Percentiles rank a stretch among this genome's conserved stretches.
phyloP scores from a whole-genome alignment of 1,140 invertebrate species.

The Dendrolimus punctatus region DNA sequence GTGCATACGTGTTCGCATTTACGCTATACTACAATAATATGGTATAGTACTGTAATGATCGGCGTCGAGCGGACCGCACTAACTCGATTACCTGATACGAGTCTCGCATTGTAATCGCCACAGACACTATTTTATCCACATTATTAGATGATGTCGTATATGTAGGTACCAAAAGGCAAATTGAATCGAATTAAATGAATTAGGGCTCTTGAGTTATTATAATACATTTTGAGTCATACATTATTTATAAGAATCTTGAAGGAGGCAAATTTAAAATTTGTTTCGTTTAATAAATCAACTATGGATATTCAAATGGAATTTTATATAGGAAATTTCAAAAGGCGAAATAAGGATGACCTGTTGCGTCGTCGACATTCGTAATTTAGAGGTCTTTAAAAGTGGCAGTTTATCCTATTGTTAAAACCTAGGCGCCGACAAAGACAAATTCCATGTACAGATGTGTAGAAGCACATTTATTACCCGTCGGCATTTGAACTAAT shows the following conservation, averaged over 20 bases:
- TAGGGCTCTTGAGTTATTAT: constrained; percentile 10
- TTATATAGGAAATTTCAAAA: too few relatives aligned
- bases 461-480: too few relatives aligned
- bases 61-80: constrained; percentile 41
- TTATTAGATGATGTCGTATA: constrained; percentile 30
- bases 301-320: too few relatives aligned
- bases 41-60: constrained; percentile 35
- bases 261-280: too few relatives aligned
- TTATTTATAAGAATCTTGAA: constrained; percentile 53
- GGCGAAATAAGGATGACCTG: too few relatives aligned
- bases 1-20: constrained; percentile 27
- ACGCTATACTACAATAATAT: constrained; percentile 13
- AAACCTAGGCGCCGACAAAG: too few relatives aligned
- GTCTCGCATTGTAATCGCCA: constrained; percentile 52
- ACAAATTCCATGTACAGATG: too few relatives aligned
- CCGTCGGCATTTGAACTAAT: too few relatives aligned
- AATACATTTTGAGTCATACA: constrained; percentile 38
- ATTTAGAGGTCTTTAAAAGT: too few relatives aligned
- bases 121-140: constrained; percentile 51
- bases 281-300: too few relatives aligned
- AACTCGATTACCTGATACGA: constrained; percentile 60
- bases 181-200: constrained; percentile 8
- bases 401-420: too few relatives aligned
- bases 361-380: too few relatives aligned
- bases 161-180: constrained; percentile 4